These are phyloP conservation scores for Trialeurodes vaporariorum DNA, from an alignment of 1,140 invertebrate genomes.

Conservation along the genomic window DNA sequence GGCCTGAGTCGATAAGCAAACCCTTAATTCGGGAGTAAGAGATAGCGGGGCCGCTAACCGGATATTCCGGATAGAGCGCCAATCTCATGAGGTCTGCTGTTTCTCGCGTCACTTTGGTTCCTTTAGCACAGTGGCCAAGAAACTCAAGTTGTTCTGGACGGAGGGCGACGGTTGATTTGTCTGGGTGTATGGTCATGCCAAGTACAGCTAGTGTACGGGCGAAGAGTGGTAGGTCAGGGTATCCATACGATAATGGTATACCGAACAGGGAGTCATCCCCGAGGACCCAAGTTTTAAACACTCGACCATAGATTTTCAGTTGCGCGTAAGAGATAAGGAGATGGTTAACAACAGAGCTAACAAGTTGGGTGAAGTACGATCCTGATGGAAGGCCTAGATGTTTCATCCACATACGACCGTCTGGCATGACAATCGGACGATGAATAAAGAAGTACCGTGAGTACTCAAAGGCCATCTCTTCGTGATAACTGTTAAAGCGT, in stretches of 20 bases:
- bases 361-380: neutral
- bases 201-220: neutral
- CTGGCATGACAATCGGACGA: neutral
- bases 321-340: neutral
- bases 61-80: neutral
- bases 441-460: neutral
- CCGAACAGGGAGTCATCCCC: neutral
- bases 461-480: neutral
- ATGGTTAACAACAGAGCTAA: neutral
- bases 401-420: neutral
- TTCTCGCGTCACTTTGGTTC: neutral
- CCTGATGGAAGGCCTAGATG: neutral
- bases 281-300: neutral
- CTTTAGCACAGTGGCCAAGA: neutral
- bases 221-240: neutral
- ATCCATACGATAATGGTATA: neutral
- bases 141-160: neutral
- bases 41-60: neutral
- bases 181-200: neutral
- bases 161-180: neutral
- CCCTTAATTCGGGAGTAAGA: neutral
- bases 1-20: neutral
- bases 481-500: neutral
- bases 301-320: neutral
- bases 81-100: neutral